Evolutionary conservation across 1,140 invertebrate genomes (phyloP).

Genomic region (Euglossa dilemma): DNA sequence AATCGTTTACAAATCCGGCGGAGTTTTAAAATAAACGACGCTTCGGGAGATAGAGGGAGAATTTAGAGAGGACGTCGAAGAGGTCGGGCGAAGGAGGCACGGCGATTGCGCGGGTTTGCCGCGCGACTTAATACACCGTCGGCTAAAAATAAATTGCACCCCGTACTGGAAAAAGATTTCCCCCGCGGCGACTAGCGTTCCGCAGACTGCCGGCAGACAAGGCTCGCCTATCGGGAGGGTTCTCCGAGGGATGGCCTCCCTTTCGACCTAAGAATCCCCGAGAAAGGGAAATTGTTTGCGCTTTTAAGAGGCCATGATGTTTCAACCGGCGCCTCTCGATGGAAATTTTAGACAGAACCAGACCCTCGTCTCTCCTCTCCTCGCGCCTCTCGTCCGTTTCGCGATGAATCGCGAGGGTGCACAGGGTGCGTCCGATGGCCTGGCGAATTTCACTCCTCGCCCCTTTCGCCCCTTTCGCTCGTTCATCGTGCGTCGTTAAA

Average conservation of each 20-base stretch:
- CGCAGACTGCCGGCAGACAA: conserved; percentile 32
- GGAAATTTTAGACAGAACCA: conserved; percentile 24
- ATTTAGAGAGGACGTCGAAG: background rate
- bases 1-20: background rate
- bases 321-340: background rate
- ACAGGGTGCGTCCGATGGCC: too few species aligned
- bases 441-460: background rate
- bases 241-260: background rate
- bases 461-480: too few species aligned
- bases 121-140: conserved; percentile 28
- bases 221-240: background rate
- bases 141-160: conserved; percentile 46
- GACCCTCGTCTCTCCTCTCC: background rate
- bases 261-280: background rate
- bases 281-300: conserved; percentile 41
- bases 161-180: conserved; percentile 38
- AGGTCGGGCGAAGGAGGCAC: background rate
- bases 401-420: background rate
- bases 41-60: too few species aligned
- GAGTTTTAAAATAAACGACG: background rate
- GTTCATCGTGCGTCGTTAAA: too few species aligned
- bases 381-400: background rate
- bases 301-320: conserved; percentile 36
- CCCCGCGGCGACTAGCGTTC: conserved; percentile 36
- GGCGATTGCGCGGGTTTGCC: conserved; percentile 8